A percentile compares a stretch with the other conserved stretches of the same genome.
phyloP scores from a whole-genome alignment of 2,888 invertebrate genomes.

The Mactromeris polynyma region DNA sequence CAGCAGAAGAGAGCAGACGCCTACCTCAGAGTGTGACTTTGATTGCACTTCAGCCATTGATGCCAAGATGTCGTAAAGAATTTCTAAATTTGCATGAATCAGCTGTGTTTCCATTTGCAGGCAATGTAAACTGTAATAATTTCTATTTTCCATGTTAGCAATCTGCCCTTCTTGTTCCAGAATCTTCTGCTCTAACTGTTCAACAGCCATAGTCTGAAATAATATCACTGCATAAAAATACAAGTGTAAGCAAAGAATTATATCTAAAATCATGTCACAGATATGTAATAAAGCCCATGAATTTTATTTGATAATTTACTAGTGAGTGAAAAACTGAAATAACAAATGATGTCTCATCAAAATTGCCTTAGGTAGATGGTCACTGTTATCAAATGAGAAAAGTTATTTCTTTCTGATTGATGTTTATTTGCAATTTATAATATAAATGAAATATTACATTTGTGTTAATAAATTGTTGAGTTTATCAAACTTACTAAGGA shows the following conservation, averaged over 20 bases:
- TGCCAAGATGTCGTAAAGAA: slow-evolving; percentile 82
- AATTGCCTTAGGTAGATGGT: too few species aligned
- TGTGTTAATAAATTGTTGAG: too few species aligned
- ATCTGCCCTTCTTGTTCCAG: slow-evolving; percentile 87
- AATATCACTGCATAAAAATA: background rate
- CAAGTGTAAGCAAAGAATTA: too few species aligned
- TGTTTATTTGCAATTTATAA: too few species aligned
- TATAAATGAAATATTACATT: too few species aligned
- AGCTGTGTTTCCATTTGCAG: slow-evolving; percentile 88
- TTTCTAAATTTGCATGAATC: slow-evolving; percentile 86
- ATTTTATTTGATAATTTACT: background rate
- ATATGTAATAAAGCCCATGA: background rate
- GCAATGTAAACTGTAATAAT: slow-evolving; percentile 87
- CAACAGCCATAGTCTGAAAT: slow-evolving; percentile 81
- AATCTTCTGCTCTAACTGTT: slow-evolving; percentile 86
- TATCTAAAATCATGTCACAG: background rate
- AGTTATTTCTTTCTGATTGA: too few species aligned
- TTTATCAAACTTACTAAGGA: too few species aligned
- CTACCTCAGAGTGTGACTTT: slow-evolving; percentile 80
- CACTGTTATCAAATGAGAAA: too few species aligned
- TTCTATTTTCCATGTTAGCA: slow-evolving; percentile 87
- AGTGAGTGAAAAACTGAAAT: background rate
- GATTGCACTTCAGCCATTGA: slow-evolving; percentile 81
- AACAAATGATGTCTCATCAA: background rate
- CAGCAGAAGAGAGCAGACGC: slow-evolving; percentile 2